Base-by-base conservation (phyloP, 2,888 invertebrate genomes). In the Zele albiditarsus region DNA sequence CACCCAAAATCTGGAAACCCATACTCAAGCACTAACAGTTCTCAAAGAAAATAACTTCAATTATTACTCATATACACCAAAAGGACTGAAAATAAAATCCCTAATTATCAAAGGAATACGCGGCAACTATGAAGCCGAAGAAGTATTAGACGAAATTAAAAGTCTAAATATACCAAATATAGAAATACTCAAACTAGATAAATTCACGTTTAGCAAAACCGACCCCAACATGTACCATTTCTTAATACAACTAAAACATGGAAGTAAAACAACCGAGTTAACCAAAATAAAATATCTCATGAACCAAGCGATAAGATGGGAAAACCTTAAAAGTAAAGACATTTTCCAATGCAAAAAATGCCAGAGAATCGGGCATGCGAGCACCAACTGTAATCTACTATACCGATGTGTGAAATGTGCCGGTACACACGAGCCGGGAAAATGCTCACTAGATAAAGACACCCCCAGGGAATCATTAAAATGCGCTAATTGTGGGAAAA, bases 341-440 rank as follows among this genome's bases (percentile, higher is more conserved):
- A 68, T 69, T 0, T 73, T 71, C 23, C 72, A 75, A 16, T 77
- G 75, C 31, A 76, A 38, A 27, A 75, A 75, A 0, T 79, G 78
- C 46, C 77, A 79, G 20, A 27, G 73, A 8, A 46, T 76, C 0
- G 79, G 78, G 0, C 79, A 78, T 27, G 65, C 73, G 4, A 75
- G 73, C 20, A 14, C 57, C 12, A 77, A 77, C 66, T 78, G 77
- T 31, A 16, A 33, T 33, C 33, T 33, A 0, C 10, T 25, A 3
- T 73, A 57, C 12, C 28, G 73, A n/a, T 79, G 77, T 33, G 75
- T 71, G 0, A 79, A 76, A 42, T 79, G 77, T 28, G 69, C 65
- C 0, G 42, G 66, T 25, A 2, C 23, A 1, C 77, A 79, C 33
- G 73, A 27, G 0, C 71, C 74, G 0, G n/a, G 14, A 1, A 63